phyloP scores from a whole-genome alignment of 2,888 invertebrate species.

The Girardia tigrina region DNA sequence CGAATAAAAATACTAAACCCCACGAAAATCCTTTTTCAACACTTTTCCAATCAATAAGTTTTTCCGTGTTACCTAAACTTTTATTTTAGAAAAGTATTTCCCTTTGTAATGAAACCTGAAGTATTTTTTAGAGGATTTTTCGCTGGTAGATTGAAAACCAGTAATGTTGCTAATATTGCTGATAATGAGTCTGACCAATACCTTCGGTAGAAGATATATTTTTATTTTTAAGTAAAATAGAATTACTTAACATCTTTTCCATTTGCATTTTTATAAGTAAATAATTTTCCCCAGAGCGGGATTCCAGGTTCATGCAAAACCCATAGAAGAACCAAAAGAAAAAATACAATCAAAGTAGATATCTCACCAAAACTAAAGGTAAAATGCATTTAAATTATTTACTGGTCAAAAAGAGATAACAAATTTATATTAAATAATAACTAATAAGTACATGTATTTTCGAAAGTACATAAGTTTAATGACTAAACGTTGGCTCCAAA shows the following conservation, averaged over 20 bases:
- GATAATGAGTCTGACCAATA: slow-evolving; percentile 49
- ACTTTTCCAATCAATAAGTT: slow-evolving; percentile 59
- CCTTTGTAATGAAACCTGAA: not conserved
- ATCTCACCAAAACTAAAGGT: not conserved
- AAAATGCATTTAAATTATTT: no score
- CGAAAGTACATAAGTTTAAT: no score
- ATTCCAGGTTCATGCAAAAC: slow-evolving; percentile 41
- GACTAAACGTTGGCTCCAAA: no score
- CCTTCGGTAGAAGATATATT: no score
- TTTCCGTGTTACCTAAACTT: not conserved
- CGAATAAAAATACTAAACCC: slow-evolving; percentile 69
- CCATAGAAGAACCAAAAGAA: slow-evolving; percentile 42
- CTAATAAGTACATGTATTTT: no score
- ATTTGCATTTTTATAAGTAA: slow-evolving; percentile 30
- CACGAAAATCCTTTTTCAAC: slow-evolving; percentile 73
- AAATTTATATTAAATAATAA: no score
- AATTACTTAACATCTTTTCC: not conserved
- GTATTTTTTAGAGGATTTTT: slow-evolving; percentile 52
- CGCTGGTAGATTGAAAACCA: slow-evolving; percentile 70
- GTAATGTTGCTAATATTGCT: slow-evolving; percentile 65
- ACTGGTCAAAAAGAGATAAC: no score
- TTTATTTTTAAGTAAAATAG: not conserved
- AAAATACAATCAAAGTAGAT: slow-evolving; percentile 40
- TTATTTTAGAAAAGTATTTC: not conserved
- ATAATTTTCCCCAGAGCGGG: slow-evolving; percentile 41